phyloP scores from a whole-genome alignment of 2,113 vertebrate genomes.

The Ibidorhyncha struthersii region DNA sequence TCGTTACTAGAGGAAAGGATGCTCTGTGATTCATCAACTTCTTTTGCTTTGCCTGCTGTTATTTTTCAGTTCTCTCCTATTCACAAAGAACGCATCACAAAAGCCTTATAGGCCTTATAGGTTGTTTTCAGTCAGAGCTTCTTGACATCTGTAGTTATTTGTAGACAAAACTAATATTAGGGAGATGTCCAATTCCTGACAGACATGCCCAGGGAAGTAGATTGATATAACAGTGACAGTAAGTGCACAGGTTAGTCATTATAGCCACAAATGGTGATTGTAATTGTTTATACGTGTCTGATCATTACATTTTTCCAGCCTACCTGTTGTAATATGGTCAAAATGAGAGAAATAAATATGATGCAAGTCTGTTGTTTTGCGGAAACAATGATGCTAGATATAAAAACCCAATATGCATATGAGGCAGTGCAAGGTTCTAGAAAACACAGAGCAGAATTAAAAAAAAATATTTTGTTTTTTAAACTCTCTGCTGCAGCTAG shows the following conservation, averaged over 20 bases:
- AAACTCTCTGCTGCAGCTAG: neutral
- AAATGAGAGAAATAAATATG: neutral
- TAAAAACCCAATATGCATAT: neutral
- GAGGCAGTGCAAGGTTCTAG: neutral
- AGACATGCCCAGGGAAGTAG: neutral
- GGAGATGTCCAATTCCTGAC: neutral
- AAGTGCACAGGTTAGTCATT: neutral
- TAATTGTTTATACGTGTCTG: neutral
- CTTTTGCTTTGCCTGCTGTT: neutral
- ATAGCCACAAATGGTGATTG: neutral
- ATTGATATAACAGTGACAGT: neutral
- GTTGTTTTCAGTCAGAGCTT: neutral
- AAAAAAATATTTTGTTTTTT: neutral
- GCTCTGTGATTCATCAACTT: neutral
- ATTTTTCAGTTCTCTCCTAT: neutral
- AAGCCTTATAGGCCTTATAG: neutral
- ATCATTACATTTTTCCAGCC: neutral
- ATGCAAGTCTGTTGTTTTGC: neutral
- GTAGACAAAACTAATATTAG: neutral
- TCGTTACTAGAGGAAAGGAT: neutral
- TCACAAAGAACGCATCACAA: fast-evolving
- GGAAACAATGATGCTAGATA: neutral
- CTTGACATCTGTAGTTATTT: neutral
- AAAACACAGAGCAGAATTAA: neutral
- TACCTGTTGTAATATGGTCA: neutral